phyloP scores from a whole-genome alignment of 2,113 vertebrate species.

The Puma concolor region DNA sequence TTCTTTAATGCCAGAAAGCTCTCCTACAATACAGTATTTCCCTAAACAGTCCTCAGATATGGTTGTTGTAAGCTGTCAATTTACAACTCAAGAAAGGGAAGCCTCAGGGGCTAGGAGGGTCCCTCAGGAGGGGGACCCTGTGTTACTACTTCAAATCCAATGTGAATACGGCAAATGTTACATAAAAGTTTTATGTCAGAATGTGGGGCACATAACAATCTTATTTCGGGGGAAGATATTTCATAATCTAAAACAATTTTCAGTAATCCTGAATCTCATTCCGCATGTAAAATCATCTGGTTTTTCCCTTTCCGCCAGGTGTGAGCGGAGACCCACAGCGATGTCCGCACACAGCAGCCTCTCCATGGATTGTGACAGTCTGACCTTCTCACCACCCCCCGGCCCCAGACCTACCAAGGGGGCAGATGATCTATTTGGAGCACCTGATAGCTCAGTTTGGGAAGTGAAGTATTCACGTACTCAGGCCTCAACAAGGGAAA shows the following conservation, averaged over 20 bases:
- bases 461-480: not conserved
- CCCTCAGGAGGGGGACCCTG: not conserved
- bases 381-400: not conserved
- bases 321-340: rapidly evolving
- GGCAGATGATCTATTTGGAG: rapidly evolving
- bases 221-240: too few relatives aligned
- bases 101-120: not conserved
- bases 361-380: rapidly evolving
- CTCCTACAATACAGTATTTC: rapidly evolving
- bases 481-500: not conserved
- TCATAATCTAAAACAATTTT: not conserved
- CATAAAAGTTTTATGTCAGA: not conserved
- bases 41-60: not conserved
- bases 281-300: not conserved
- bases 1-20: not conserved
- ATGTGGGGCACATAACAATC: rapidly evolving
- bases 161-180: rapidly evolving
- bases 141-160: not conserved
- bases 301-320: not conserved
- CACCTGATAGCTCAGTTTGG: rapidly evolving
- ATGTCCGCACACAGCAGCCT: not conserved
- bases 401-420: not conserved
- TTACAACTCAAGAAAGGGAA: not conserved
- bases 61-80: not conserved
- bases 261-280: not conserved